phyloP scores from a whole-genome alignment of 2,113 vertebrate species.

The Bufo bufo region DNA sequence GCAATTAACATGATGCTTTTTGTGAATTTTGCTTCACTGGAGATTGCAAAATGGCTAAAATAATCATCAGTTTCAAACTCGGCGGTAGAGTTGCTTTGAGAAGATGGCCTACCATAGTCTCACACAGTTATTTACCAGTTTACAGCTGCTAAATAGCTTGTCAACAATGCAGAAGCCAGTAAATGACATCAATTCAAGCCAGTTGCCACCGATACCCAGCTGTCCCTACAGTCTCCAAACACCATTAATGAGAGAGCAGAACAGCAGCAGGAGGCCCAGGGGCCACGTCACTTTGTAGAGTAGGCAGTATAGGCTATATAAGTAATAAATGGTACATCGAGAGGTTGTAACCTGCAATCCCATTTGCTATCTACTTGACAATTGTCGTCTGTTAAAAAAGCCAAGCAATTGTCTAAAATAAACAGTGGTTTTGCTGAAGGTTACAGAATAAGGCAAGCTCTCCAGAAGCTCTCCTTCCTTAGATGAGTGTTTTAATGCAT shows the following conservation, averaged over 20 bases:
- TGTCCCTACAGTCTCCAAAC: neutral
- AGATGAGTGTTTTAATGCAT: too few relatives aligned
- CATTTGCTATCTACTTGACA: neutral
- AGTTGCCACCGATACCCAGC: neutral
- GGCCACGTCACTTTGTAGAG: neutral
- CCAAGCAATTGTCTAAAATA: too few relatives aligned
- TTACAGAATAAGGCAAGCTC: too few relatives aligned
- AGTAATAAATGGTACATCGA: neutral
- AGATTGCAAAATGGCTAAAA: constrained; percentile 25
- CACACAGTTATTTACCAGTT: neutral
- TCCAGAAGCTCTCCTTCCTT: too few relatives aligned
- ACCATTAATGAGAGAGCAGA: neutral
- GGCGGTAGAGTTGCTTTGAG: neutral
- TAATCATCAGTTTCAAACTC: neutral
- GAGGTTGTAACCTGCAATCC: neutral
- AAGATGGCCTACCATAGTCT: neutral
- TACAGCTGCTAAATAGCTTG: constrained; percentile 19
- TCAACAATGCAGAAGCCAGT: neutral
- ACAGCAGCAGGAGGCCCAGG: neutral
- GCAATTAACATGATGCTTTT: constrained; percentile 30
- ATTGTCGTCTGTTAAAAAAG: neutral
- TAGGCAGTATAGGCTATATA: neutral
- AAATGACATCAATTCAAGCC: constrained; percentile 17
- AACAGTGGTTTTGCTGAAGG: too few relatives aligned
- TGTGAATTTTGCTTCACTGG: constrained; percentile 10